phyloP scores from a whole-genome alignment of 1,140 invertebrate genomes.

The Reticulitermes speratus region DNA sequence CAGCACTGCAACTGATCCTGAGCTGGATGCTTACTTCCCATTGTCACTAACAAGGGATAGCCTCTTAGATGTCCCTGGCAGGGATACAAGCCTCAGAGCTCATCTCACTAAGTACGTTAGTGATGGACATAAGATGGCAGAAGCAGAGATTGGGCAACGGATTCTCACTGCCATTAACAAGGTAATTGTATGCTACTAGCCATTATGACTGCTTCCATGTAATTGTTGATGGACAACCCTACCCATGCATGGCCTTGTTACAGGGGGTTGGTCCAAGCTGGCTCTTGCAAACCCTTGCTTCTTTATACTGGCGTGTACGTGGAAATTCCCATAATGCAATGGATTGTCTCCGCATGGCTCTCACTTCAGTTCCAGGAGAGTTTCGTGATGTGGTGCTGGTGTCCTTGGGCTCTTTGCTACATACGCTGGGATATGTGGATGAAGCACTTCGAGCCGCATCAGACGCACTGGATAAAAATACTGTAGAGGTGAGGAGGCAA shows the following conservation, averaged over 20 bases:
- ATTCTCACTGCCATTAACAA: conserved; percentile 69
- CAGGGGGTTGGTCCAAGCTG: conserved; percentile 66
- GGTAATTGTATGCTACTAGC: conserved; percentile 45
- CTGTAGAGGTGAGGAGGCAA: not conserved
- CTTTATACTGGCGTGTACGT: conserved; percentile 66
- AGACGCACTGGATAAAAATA: conserved; percentile 53
- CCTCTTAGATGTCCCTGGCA: not conserved
- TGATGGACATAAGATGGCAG: conserved; percentile 43
- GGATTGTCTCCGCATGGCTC: conserved; percentile 61
- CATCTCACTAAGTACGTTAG: not conserved
- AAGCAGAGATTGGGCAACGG: conserved; percentile 72
- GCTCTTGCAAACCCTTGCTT: conserved; percentile 62
- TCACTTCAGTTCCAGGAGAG: conserved; percentile 52
- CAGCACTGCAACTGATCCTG: conserved; percentile 39
- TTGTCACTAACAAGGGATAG: not conserved
- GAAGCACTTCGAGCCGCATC: conserved; percentile 57
- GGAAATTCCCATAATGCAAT: conserved; percentile 61
- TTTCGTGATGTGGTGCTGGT: conserved; percentile 59
- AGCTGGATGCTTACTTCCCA: not conserved
- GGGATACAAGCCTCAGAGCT: not conserved
- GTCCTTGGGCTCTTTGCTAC: conserved; percentile 60
- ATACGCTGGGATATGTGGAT: conserved; percentile 64
- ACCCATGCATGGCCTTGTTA: not conserved
- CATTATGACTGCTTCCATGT: too few relatives aligned
- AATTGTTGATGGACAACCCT: too few relatives aligned